A percentile compares a stretch with the other conserved stretches of the same genome.
Conservation (phyloP, 92 coral and sea anemone species). For the Actinernus sp. region DNA sequence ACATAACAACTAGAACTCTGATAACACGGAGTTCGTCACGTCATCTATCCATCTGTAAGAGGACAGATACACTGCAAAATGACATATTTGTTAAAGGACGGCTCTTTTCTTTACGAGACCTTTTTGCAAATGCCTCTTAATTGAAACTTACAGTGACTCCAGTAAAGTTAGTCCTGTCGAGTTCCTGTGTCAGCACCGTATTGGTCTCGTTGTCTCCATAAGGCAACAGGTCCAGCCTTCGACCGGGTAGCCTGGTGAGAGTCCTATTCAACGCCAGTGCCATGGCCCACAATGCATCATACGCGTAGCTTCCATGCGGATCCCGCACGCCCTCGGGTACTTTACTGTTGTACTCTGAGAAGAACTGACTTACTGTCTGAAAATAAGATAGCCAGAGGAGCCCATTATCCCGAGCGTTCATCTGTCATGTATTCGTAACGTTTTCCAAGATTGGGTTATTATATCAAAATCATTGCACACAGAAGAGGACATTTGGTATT, state of each 20-base stretch:
- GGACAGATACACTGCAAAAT: too few species aligned
- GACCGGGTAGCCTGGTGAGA: slow-evolving; percentile 44
- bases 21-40: too few species aligned
- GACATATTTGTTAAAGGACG: too few species aligned
- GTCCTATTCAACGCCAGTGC: slow-evolving; percentile 82
- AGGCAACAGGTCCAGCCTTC: slow-evolving; percentile 55
- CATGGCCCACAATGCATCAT: slow-evolving; percentile 92
- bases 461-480: too few species aligned
- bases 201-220: slow-evolving; percentile 61
- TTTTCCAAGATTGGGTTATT: too few species aligned
- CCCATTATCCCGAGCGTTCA: neutral
- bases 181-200: slow-evolving; percentile 38
- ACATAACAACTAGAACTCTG: too few species aligned
- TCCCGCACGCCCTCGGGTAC: slow-evolving; percentile 52
- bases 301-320: slow-evolving; percentile 65
- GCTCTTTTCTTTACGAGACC: neutral
- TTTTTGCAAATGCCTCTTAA: neutral
- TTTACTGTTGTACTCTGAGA: slow-evolving; percentile 51
- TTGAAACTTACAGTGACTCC: slow-evolving; percentile 89
- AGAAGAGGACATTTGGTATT: too few species aligned
- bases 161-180: slow-evolving; percentile 52
- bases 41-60: too few species aligned
- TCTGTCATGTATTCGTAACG: too few species aligned
- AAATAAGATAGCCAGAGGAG: neutral
- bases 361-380: slow-evolving; percentile 70